These are phyloP conservation scores for Lytechinus variegatus DNA, from an alignment of 35 echinoderm and acorn worm species.

Conservation along the genomic window DNA sequence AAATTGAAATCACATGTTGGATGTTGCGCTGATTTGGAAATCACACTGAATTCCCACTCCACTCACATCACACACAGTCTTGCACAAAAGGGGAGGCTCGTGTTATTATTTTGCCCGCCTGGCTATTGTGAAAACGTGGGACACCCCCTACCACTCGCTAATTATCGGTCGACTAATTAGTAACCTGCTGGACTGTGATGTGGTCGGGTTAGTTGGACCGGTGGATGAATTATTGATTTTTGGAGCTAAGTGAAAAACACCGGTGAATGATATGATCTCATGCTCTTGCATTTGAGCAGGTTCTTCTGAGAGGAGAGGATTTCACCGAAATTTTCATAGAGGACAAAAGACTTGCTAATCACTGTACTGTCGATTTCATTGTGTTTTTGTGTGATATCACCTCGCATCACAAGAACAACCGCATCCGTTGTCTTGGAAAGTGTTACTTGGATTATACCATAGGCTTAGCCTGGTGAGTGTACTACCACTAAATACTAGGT, in stretches of 20 bases:
- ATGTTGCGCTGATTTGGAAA: not conserved
- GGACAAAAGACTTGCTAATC: too few species aligned
- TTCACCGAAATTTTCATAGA: too few species aligned
- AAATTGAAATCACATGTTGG: constrained; percentile 7
- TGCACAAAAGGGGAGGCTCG: not conserved
- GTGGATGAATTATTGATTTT: constrained; percentile 4
- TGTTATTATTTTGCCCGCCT: not conserved
- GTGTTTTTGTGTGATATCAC: not conserved
- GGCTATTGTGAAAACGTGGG: not conserved
- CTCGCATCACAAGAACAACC: not conserved
- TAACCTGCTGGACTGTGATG: not conserved
- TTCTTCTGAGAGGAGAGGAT: not conserved
- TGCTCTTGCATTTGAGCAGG: not conserved
- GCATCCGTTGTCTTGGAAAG: not conserved
- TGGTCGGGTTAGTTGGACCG: not conserved
- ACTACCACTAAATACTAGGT: too few species aligned
- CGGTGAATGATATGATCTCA: not conserved
- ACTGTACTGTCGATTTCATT: not conserved
- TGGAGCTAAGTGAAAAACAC: not conserved
- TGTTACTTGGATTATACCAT: not conserved
- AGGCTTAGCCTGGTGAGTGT: not conserved
- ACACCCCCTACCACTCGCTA: not conserved
- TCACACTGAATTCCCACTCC: not conserved
- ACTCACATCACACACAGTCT: not conserved
- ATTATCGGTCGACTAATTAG: not conserved